Conservation (phyloP, 2,113 vertebrate species). For the Eclectus roratus region DNA sequence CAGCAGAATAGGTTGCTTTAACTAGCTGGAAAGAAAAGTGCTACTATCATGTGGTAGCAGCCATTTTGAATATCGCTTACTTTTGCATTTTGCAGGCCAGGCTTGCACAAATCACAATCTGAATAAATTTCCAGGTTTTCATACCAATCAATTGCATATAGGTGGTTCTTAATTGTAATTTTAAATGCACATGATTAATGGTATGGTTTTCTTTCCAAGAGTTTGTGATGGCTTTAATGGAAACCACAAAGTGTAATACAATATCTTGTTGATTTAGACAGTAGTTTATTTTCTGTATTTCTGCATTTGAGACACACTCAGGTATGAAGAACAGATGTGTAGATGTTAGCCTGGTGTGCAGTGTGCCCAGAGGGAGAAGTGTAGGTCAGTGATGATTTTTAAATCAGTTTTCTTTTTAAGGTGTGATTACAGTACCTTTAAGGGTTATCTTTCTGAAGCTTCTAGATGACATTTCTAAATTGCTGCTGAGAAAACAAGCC, state of each 20-base stretch:
- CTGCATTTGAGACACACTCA: conserved; percentile 20
- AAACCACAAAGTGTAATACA: not conserved
- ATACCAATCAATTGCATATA: not conserved
- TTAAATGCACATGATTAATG: not conserved
- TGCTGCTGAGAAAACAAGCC: conserved; percentile 65
- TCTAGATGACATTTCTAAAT: conserved; percentile 59
- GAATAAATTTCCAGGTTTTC: not conserved
- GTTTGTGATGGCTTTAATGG: not conserved
- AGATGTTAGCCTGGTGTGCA: conserved; percentile 14
- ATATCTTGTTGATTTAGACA: conserved; percentile 20
- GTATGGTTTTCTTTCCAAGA: not conserved
- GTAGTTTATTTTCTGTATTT: conserved; percentile 43
- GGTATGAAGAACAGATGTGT: conserved; percentile 53
- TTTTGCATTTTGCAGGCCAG: not conserved
- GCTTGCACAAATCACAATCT: not conserved
- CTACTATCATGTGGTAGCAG: not conserved
- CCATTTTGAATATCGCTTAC: not conserved
- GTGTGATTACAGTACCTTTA: conserved; percentile 5
- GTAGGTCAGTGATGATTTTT: conserved; percentile 28
- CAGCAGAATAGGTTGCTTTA: not conserved
- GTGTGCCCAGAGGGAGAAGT: conserved; percentile 23
- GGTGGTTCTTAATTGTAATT: not conserved
- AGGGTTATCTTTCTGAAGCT: conserved; percentile 29
- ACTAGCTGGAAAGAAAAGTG: not conserved
- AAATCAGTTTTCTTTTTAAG: conserved; percentile 16